phyloP scores from a whole-genome alignment of 2,888 invertebrate genomes.

The Didymodactylos carnosus region DNA sequence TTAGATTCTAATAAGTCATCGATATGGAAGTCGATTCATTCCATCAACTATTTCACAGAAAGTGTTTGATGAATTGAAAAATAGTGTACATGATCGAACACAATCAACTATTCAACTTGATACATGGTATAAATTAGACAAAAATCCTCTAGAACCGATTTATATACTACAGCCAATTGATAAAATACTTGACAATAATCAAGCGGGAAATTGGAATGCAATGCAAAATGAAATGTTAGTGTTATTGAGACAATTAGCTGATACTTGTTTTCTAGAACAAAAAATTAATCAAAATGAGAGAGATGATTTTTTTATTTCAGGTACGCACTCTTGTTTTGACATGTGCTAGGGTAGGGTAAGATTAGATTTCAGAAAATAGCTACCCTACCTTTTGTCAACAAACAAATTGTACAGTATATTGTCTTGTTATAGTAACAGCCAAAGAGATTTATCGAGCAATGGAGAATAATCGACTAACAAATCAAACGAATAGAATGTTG shows the following conservation, averaged over 20 bases:
- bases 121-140: background rate
- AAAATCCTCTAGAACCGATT: background rate
- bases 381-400: too few species aligned
- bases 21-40: background rate
- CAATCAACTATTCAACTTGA: background rate
- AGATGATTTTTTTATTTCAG: background rate
- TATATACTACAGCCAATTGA: background rate
- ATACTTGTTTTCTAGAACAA: background rate
- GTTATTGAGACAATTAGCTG: slow-evolving; percentile 1
- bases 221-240: background rate
- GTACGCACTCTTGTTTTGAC: background rate
- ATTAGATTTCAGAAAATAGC: too few species aligned
- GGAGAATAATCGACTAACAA: too few species aligned
- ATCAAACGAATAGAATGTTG: too few species aligned
- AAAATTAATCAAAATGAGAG: background rate
- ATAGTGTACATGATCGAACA: background rate
- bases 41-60: background rate
- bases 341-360: background rate
- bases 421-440: too few species aligned
- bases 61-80: background rate
- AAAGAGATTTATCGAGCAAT: too few species aligned
- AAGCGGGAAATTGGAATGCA: background rate
- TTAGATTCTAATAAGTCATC: slow-evolving; percentile 7
- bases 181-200: background rate
- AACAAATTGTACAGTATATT: too few species aligned